Percentiles rank a stretch among this genome's conserved stretches.
phyloP scores from a whole-genome alignment of 1,140 invertebrate species.

The Drosophila malerkotliana region DNA sequence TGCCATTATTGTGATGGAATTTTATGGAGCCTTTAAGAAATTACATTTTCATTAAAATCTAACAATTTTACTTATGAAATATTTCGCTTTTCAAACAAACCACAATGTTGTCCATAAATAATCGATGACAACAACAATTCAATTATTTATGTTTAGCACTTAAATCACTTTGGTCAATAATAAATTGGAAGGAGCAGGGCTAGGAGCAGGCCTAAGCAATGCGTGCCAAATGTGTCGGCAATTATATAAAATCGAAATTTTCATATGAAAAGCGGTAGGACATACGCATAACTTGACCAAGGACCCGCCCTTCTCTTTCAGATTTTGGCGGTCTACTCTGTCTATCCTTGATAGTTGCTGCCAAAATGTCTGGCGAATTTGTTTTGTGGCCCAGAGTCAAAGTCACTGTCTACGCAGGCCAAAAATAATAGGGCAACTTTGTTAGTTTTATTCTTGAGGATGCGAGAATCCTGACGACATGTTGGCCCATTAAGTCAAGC shows the following conservation, averaged over 20 bases:
- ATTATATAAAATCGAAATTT: constrained; percentile 47
- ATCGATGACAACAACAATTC: constrained; percentile 17
- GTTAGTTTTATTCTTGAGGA: constrained; percentile 34
- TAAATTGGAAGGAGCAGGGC: not conserved
- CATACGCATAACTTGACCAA: constrained; percentile 46
- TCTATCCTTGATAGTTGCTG: constrained; percentile 41
- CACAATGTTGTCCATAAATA: constrained; percentile 20
- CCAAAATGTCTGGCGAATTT: constrained; percentile 69
- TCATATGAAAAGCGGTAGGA: constrained; percentile 20
- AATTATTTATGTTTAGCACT: constrained; percentile 40
- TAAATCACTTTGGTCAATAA: constrained; percentile 27
- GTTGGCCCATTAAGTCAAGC: constrained; percentile 62
- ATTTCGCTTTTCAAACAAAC: not conserved
- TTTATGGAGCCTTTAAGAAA: not conserved
- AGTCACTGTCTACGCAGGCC: constrained; percentile 57
- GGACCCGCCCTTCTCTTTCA: constrained; percentile 32
- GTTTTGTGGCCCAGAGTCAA: constrained; percentile 60
- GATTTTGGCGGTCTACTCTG: constrained; percentile 1
- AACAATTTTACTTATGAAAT: not conserved
- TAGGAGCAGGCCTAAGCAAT: not conserved
- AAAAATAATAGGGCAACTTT: constrained; percentile 74
- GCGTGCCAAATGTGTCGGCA: constrained; percentile 22
- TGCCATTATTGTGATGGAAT: not conserved
- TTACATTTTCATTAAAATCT: not conserved
- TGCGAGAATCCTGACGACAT: constrained; percentile 39